Conservation (phyloP, 2,113 vertebrate species). For the Gallinago undulata region DNA sequence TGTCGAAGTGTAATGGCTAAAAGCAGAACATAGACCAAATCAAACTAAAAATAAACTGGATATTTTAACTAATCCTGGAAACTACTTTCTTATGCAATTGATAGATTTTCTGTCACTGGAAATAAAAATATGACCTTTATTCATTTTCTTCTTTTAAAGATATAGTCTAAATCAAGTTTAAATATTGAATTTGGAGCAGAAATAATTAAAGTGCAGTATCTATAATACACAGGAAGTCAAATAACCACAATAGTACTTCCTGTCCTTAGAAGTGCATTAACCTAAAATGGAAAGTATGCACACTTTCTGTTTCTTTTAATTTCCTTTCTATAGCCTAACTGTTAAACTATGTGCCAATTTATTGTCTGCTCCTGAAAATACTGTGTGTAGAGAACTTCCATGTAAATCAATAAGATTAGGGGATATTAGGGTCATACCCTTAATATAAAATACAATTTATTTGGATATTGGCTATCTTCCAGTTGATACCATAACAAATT, state of each 20-base stretch:
- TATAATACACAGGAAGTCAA: slow-evolving; percentile 37
- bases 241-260: slow-evolving; percentile 22
- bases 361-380: slow-evolving; percentile 20
- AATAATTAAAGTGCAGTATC: slow-evolving; percentile 39
- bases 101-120: slow-evolving; percentile 56
- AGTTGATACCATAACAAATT: slow-evolving; percentile 34
- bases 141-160: slow-evolving; percentile 37
- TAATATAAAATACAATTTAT: slow-evolving; percentile 53
- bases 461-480: slow-evolving; percentile 41
- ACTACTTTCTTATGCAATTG: slow-evolving; percentile 35
- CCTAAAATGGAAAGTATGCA: slow-evolving; percentile 24
- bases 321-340: slow-evolving; percentile 32
- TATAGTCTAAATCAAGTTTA: slow-evolving; percentile 17
- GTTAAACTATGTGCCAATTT: slow-evolving; percentile 21
- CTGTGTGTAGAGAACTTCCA: not conserved
- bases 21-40: slow-evolving; percentile 40
- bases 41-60: slow-evolving; percentile 45
- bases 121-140: slow-evolving; percentile 53
- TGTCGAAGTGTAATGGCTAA: not conserved
- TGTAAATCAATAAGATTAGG: slow-evolving; percentile 38
- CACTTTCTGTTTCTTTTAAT: slow-evolving; percentile 2
- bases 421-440: slow-evolving; percentile 21
- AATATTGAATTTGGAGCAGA: slow-evolving; percentile 50
- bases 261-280: slow-evolving; percentile 44
- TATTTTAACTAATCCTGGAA: slow-evolving; percentile 53